Conservation (phyloP, 2,113 vertebrate genomes). For the Pteronura brasiliensis region DNA sequence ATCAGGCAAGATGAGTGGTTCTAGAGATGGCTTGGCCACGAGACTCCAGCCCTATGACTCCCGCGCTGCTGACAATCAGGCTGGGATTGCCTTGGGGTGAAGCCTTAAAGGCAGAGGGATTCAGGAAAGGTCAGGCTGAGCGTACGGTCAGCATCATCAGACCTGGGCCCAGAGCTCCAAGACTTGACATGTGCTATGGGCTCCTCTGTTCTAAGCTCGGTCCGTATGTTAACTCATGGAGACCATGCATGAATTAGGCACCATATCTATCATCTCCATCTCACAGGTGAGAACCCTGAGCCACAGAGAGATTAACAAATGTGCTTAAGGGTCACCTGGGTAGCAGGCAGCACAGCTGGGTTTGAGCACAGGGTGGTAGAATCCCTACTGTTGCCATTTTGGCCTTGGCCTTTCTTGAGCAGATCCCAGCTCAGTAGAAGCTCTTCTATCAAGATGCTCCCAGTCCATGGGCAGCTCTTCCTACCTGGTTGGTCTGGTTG, state of each 20-base stretch:
- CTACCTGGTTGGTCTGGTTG: not conserved
- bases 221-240: not conserved
- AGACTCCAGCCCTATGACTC: not conserved
- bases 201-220: not conserved
- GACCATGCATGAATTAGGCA: not conserved
- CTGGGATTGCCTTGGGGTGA: not conserved
- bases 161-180: not conserved
- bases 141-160: not conserved
- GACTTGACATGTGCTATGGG: not conserved
- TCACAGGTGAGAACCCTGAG: not conserved
- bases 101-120: not conserved
- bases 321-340: not conserved
- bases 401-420: not conserved
- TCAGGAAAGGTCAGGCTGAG: not conserved
- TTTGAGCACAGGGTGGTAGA: not conserved
- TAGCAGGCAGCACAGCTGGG: not conserved
- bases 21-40: not conserved
- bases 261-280: accelerated
- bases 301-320: not conserved
- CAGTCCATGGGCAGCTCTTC: not conserved
- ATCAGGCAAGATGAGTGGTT: too few relatives aligned
- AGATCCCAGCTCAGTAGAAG: not conserved
- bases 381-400: not conserved
- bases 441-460: not conserved
- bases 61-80: not conserved